Evolutionary conservation across 2,113 vertebrate genomes (phyloP).

Genomic region (Pachypanchax playfairii): DNA sequence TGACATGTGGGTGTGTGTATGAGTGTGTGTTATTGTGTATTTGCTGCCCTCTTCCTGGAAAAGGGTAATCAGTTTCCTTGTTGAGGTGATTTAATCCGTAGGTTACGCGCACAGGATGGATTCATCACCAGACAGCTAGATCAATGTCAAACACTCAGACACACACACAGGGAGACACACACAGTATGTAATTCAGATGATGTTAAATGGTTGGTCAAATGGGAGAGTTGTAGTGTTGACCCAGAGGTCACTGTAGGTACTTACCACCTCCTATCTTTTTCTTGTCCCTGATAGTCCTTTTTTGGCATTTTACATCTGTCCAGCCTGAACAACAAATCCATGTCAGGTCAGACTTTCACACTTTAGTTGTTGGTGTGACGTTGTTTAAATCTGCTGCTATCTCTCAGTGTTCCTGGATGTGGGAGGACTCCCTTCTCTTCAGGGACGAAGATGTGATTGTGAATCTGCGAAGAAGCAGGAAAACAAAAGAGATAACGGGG

Average conservation of each 20-base stretch:
- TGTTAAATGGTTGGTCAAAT: conserved; percentile 62
- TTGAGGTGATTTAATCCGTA: conserved; percentile 65
- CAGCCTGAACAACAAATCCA: conserved; percentile 14
- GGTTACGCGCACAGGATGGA: conserved; percentile 57
- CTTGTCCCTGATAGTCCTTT: conserved; percentile 14
- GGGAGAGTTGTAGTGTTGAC: conserved; percentile 48
- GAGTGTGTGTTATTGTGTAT: conserved; percentile 20
- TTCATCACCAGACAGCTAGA: conserved; percentile 61
- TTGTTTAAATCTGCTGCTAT: conserved; percentile 33
- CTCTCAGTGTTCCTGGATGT: conserved; percentile 37
- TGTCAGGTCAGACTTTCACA: neutral
- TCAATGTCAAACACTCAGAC: conserved; percentile 52
- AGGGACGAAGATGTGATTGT: conserved; percentile 26
- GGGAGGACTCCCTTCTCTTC: conserved; percentile 31
- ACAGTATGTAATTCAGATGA: conserved; percentile 48
- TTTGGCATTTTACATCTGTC: conserved; percentile 43
- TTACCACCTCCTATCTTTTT: conserved; percentile 23
- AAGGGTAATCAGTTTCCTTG: conserved; percentile 60
- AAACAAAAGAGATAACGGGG: conserved; percentile 45
- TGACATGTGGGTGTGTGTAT: conserved; percentile 14
- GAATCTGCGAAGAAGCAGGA: conserved; percentile 36
- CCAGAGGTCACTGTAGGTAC: conserved; percentile 33
- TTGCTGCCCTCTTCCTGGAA: conserved; percentile 42
- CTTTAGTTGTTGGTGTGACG: neutral
- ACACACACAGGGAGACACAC: conserved; percentile 30